These are phyloP conservation scores for Camelus dromedarius DNA, from an alignment of 2,113 vertebrate genomes.

Conservation along the genomic window DNA sequence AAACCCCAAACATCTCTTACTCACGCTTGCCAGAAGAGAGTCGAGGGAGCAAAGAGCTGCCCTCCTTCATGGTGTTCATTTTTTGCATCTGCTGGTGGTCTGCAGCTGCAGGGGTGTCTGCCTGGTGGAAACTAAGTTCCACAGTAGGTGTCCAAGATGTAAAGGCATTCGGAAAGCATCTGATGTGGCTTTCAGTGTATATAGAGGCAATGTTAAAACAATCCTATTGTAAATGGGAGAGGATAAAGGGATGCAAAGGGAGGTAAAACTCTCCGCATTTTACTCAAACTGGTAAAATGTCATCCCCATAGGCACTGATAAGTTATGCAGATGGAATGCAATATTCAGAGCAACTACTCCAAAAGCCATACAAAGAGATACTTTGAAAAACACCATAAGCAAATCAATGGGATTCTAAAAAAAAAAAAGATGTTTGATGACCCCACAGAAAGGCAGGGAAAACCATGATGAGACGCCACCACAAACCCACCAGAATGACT, in stretches of 20 bases:
- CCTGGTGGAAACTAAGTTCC: background rate
- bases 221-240: background rate
- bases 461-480: background rate
- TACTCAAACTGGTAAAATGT: background rate
- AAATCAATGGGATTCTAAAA: background rate
- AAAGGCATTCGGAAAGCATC: background rate
- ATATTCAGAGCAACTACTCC: background rate
- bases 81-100: background rate
- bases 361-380: background rate
- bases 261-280: background rate
- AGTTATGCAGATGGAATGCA: background rate
- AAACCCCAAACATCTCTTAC: background rate
- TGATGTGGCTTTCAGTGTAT: background rate
- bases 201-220: background rate
- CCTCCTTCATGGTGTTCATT: no score
- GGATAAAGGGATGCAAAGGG: no score
- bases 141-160: background rate
- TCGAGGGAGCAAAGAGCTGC: background rate
- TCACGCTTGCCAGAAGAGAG: background rate
- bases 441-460: background rate
- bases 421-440: background rate
- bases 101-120: background rate
- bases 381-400: background rate
- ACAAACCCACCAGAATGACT: background rate
- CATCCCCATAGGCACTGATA: accelerated